Conservation (phyloP, 2,888 invertebrate species). For the Thysanoteuthis rhombus region DNA sequence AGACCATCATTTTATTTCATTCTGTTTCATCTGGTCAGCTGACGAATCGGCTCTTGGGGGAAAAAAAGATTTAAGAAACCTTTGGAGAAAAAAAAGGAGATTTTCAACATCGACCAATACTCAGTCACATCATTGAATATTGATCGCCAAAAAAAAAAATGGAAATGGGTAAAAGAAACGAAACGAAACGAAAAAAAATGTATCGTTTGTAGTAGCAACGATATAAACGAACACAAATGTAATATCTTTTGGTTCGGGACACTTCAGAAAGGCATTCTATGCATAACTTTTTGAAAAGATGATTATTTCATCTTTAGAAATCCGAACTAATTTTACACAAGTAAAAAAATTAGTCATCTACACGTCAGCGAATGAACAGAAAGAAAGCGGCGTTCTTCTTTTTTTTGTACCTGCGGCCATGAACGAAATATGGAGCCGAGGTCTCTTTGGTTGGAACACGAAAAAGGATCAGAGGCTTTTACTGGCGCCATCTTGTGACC, state of each 20-base stretch:
- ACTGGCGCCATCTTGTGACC: background rate
- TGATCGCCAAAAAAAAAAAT: background rate
- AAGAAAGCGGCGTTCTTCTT: background rate
- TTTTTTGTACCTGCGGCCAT: background rate
- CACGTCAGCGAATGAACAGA: background rate
- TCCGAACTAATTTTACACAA: background rate
- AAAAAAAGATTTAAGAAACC: background rate
- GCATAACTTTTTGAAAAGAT: background rate
- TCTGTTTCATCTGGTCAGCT: background rate
- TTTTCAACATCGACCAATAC: background rate
- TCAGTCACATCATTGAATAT: background rate
- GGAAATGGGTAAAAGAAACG: too few relatives aligned
- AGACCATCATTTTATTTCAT: background rate
- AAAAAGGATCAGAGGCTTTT: background rate
- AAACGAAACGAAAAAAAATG: background rate
- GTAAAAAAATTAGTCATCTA: background rate
- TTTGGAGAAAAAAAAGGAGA: background rate
- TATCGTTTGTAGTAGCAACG: background rate
- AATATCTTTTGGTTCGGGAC: background rate
- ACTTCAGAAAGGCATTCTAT: background rate
- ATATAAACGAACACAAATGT: background rate
- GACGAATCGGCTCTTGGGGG: background rate
- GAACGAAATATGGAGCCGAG: background rate
- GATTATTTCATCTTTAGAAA: conserved; percentile 12
- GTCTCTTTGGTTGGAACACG: background rate